Evolutionary conservation across 1,140 invertebrate genomes (phyloP), one percentile per base, ranked within the genome.

Genomic region (Trichomalopsis sarcophagae): DNA sequence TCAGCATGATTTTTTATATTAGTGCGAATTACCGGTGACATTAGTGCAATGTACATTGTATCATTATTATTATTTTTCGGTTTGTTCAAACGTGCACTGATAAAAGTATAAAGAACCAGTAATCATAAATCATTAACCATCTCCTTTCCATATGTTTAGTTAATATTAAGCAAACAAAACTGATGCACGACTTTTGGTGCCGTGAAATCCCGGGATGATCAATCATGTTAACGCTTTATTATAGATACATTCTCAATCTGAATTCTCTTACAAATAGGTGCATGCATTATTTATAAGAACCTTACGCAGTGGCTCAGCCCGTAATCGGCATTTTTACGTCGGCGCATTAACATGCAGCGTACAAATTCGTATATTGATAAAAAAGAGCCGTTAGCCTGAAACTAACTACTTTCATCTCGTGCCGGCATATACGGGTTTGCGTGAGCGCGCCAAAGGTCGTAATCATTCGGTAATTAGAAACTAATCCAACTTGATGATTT

Each of bases 381-480:
- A 50, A 73, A 84, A 73, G 66, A 55, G 44, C 82, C 44, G 82
- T 84, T 79, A 79, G 14, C 2, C 44, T 17, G 17, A 17, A 27
- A 75, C 69, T 27, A 27, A 27, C 1, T 27, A 27, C 27, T 75
- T 82, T 68, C 47, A 75, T 82, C 44, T 76, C 21, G 17, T 27
- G 11, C 68, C 21, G 47, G 21, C 40, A 5, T 14, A 27, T 71
- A 33, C 27, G 23, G 27, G 55, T 55, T 30, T 23, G 13, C 66
- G 66, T 36, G 36, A 4, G 5, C 10, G 36, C n/a, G 68, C 23
- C 11, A 75, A 68, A 75, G 71, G 77, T 84, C 78, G 27, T 68
- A 44, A 44, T 74, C 27, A 47, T 40, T 55, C 55, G 33, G 36
- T 84, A 74, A 80, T 84, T 84, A 80, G 77, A 80, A 80, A 66